Conservation (phyloP, 2,797 vertebrate species). For the Valencia hispanica region DNA sequence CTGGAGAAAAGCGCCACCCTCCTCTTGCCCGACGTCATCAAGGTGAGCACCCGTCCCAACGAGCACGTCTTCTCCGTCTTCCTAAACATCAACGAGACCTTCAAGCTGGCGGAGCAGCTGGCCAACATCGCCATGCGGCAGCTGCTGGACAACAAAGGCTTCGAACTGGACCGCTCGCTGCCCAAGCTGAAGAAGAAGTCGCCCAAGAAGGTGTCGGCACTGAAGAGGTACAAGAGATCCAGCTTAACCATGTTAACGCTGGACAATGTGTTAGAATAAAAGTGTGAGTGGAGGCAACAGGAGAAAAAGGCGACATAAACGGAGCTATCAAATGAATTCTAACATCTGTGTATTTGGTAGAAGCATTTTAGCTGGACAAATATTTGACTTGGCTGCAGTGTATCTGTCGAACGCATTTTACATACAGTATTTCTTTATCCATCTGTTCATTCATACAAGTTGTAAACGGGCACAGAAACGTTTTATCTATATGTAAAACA, state of each 20-base stretch:
- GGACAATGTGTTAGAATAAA: background rate
- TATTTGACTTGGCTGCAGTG: background rate
- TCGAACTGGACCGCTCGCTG: constrained; percentile 94
- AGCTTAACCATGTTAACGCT: background rate
- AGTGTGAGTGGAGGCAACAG: background rate
- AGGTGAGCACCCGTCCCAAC: constrained; percentile 91
- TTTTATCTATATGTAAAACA: background rate
- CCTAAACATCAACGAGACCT: constrained; percentile 96
- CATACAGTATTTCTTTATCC: background rate
- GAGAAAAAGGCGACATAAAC: background rate
- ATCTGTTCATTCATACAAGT: background rate
- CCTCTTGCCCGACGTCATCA: constrained; percentile 92
- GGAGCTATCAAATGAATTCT: background rate
- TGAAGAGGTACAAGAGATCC: constrained; percentile 87
- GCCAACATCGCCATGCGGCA: constrained; percentile 99
- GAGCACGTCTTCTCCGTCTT: constrained; percentile 97
- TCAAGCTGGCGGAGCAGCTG: constrained; percentile 97
- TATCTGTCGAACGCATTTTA: background rate
- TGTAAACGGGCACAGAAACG: background rate
- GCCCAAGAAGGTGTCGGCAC: constrained; percentile 93
- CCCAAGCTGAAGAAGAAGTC: constrained; percentile 97
- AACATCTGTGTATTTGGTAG: background rate
- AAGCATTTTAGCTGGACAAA: background rate
- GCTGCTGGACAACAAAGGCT: constrained; percentile 97
- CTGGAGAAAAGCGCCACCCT: constrained; percentile 94